Base-by-base conservation (phyloP, 2,888 invertebrate genomes). In the Temnothorax rugatulus region DNA sequence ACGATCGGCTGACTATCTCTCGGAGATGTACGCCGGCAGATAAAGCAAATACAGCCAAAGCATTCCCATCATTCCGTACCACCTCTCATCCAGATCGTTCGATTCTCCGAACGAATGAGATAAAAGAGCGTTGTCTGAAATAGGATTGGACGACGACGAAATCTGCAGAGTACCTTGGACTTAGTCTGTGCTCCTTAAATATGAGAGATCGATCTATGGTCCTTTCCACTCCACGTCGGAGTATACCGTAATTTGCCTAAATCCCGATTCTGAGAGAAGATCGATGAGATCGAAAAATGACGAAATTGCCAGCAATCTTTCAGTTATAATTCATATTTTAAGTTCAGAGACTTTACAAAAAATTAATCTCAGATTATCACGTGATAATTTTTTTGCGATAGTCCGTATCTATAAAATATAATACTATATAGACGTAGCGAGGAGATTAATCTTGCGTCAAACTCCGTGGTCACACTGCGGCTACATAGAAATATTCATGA, bases 1-100 rank as follows among this genome's bases (percentile, higher is more conserved):
- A 34, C 81, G 59, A 52, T 73, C 73, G 69, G 66, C 64, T 64
- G 84, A 89, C 85, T 77, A 73, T 68, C 64, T 29, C 82, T 57
- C 50, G 50, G 34, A 64, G 79, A 79, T 79, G 47, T 79, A 79
- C 79, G 57, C 79, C 8, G 47, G 79, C 18, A 59, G 79, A 79
- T 79, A 79, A 81, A 81, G 79, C 79, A 81, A 81, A 81, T 81
- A 69, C 79, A 38, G 79, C 74, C 38, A 13, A 59, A 73, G 47
- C 59, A 50, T 61, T 59, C 79, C 21, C 79, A 34, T 73, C 79
- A 34, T 73, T 21, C 25, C 79, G 68, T 29, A 29, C 41, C 38
- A 38, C 50, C 75, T 75, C 50, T 76, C 75, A 50, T 52, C 47
- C 21, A 59, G 74, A 81, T 81, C 47, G 74, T 61, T 66, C 76